Base-by-base conservation (phyloP, 1,140 invertebrate genomes). In the Panulirus ornatus region DNA sequence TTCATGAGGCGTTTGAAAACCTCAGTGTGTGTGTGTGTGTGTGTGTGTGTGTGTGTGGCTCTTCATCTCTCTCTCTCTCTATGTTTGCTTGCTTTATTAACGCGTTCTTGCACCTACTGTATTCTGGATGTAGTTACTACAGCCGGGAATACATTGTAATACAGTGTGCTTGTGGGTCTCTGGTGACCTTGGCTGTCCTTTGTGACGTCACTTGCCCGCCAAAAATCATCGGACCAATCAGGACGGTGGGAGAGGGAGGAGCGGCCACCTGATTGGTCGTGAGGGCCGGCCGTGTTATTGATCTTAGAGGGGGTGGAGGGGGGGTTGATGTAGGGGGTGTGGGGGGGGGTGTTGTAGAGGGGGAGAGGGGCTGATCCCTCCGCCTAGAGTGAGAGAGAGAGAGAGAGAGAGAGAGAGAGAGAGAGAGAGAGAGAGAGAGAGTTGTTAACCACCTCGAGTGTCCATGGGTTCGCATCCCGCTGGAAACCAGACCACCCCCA, bases 151-250 rank as follows among this genome's bases (percentile, higher is more conserved):
- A n/a, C n/a, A n/a, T n/a, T n/a, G n/a, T n/a, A n/a, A n/a, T n/a
- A n/a, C n/a, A n/a, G n/a, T n/a, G n/a, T n/a, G n/a, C n/a, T n/a
- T n/a, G n/a, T n/a, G n/a, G n/a, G n/a, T n/a, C n/a, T 66, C 58
- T 30, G n/a, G 58, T 27, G 14, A 27, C 22, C 11, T 66, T 66
- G n/a, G 30, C n/a, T 66, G 22, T 6, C n/a, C 22, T 66, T 27
- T 66, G 40, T 71, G 82, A 66, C 82, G 38, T 84, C 82, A 84
- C 40, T 27, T 70, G 82, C 63, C 63, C 82, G 82, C 66, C 83
- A 73, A 84, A 84, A 78, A 5, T 1, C 36, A 14, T 34, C 83
- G 5, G 83, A n/a, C 83, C 83, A 84, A 84, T 84, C 0, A 30
- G 1, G 9, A 9, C 9, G 5, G n/a, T 14, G 27, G 40, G 44